phyloP scores from a whole-genome alignment of 2,888 invertebrate genomes.

The Adelognathus sp. region DNA sequence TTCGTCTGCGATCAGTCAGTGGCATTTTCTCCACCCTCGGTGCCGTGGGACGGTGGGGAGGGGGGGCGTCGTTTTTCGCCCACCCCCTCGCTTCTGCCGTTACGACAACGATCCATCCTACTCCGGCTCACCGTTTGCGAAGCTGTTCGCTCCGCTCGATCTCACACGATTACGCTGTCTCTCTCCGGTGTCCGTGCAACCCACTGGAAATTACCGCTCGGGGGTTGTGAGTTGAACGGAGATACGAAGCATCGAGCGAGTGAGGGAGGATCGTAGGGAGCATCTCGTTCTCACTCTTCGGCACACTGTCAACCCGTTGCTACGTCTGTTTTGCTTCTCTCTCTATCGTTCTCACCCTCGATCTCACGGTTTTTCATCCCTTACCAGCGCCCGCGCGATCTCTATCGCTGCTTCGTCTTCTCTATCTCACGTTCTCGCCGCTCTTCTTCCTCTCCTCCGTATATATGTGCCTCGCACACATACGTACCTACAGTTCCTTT shows the following conservation, averaged over 20 bases:
- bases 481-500: neutral
- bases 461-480: neutral
- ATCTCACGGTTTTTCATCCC: conserved; percentile 30
- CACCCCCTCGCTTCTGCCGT: conserved; percentile 23
- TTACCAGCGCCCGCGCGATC: neutral
- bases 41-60: too few relatives aligned
- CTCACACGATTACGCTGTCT: conserved; percentile 30
- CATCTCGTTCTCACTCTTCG: conserved; percentile 54
- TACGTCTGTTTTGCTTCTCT: conserved; percentile 32
- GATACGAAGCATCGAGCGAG: neutral
- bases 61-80: too few relatives aligned
- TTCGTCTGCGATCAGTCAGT: conserved; percentile 74
- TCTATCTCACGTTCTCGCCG: neutral
- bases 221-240: conserved; percentile 11
- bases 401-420: neutral
- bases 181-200: conserved; percentile 37
- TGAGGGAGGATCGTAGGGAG: conserved; percentile 9
- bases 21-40: conserved; percentile 62
- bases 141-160: conserved; percentile 51
- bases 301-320: conserved; percentile 55
- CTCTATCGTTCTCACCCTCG: conserved; percentile 1
- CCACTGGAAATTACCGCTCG: conserved; percentile 2
- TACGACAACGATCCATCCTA: conserved; percentile 34
- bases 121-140: conserved; percentile 16
- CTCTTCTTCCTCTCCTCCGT: conserved; percentile 24